Evolutionary conservation across 2,113 vertebrate species (phyloP), one percentile per base, ranked within the genome.

Genomic region (Phylloscopus whistleri): DNA sequence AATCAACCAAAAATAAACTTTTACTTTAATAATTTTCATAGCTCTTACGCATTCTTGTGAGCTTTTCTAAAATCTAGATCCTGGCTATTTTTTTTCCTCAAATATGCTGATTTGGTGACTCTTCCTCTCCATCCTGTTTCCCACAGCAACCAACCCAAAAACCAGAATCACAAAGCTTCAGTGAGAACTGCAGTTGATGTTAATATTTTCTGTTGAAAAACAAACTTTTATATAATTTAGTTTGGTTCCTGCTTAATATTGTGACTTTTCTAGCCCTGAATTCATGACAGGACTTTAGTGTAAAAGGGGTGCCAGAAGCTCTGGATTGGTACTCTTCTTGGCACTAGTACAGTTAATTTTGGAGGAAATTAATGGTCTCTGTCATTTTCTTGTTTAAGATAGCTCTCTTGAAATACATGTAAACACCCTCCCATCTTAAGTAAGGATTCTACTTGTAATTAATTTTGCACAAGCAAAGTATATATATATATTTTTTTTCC

Each of bases 101-200:
- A 46, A 27, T 5, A 1, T 13, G 4, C 23, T 41, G 27, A 27
- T 55, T 72, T 56, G 5, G 3, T 74, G 26, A 23, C 9, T 74
- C 8, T 77, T 70, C 9, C 3, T 41, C 11, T 88, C 9, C 13
- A 10, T 58, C 7, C 4, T 0, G 0, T 8, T 10, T 13, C 17
- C 9, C 19, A 51, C 28, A 68, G 24, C 2, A 3, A 17, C 43
- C 35, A 67, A 33, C 6, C 20, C 33, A 37, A 66, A 79, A 87
- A 56, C 0, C 27, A 56, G 41, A 60, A 27, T n/a, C 10, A 41
- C 46, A 62, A 49, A 70, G 5, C 35, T 49, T 23, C 26, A 43
- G 5, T 49, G 11, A 67, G 30, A 41, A 39, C n/a, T 46, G 23
- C 8, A 16, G 19, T 66, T 67, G 20, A 26, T 62, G 68, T 75